Percentiles rank a stretch among this genome's conserved stretches.
Conservation (phyloP, 2,888 invertebrate species). For the Dendrolimus pini region DNA sequence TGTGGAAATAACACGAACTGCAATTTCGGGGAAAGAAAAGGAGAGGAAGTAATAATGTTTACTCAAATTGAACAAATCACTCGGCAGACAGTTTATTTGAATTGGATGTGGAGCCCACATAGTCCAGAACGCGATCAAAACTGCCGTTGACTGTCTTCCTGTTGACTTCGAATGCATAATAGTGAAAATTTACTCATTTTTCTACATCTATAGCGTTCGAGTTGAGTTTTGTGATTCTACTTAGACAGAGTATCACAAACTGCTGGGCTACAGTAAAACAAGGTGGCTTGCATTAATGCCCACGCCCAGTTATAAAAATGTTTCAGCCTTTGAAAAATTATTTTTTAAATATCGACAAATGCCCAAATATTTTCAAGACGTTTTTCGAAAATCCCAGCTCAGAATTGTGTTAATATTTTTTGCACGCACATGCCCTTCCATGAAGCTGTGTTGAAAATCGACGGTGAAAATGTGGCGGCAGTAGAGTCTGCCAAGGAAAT, state of each 20-base stretch:
- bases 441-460: conserved; percentile 6
- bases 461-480: conserved; percentile 17
- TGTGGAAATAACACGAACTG: too few relatives aligned
- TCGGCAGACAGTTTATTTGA: conserved; percentile 13
- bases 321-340: conserved; percentile 8
- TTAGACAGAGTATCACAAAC: conserved; percentile 12
- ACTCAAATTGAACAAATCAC: too few relatives aligned
- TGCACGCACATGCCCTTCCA: too few relatives aligned
- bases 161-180: conserved; percentile 23
- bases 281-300: too few relatives aligned
- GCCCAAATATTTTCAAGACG: too few relatives aligned
- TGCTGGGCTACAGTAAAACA: conserved; percentile 10
- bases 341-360: too few relatives aligned
- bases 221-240: conserved; percentile 22
- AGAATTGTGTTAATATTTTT: too few relatives aligned
- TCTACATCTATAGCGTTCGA: too few relatives aligned
- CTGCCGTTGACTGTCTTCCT: conserved; percentile 15
- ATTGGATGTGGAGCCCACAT: conserved; percentile 27
- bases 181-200: conserved; percentile 10
- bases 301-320: too few relatives aligned
- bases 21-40: too few relatives aligned
- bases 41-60: too few relatives aligned
- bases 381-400: too few relatives aligned
- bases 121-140: conserved; percentile 20
- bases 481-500: conserved; percentile 22